These are phyloP conservation scores for Lepus timidus DNA, from an alignment of 2,113 vertebrate species.

Conservation along the genomic window DNA sequence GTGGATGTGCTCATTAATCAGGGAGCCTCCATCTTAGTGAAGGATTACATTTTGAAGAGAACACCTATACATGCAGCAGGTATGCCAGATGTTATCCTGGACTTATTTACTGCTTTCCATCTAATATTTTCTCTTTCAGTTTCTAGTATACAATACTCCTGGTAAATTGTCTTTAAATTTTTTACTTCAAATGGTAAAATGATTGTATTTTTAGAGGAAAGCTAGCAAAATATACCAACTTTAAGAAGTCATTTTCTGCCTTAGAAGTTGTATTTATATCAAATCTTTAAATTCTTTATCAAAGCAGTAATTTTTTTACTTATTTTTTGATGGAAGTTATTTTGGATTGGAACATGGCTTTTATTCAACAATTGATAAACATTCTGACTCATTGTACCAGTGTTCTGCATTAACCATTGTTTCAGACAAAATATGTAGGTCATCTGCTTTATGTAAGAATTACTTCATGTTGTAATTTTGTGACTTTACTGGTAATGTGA, in stretches of 20 bases:
- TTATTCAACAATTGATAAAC: slow-evolving; percentile 10
- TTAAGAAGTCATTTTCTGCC: neutral
- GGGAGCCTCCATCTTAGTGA: slow-evolving; percentile 97
- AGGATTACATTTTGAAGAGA: slow-evolving; percentile 97
- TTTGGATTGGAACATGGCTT: slow-evolving; percentile 19
- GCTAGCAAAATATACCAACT: neutral
- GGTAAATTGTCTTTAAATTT: neutral
- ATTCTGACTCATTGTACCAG: slow-evolving; percentile 35
- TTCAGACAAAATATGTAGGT: neutral
- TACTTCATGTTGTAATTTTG: neutral
- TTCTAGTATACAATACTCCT: neutral
- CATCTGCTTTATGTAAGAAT: neutral
- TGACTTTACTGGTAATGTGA: neutral
- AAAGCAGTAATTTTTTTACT: neutral
- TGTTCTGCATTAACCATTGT: slow-evolving; percentile 35
- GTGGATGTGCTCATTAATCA: slow-evolving; percentile 98
- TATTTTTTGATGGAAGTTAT: slow-evolving; percentile 23
- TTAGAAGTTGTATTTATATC: slow-evolving; percentile 28
- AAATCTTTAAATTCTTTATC: slow-evolving; percentile 38
- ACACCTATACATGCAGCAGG: slow-evolving; percentile 98
- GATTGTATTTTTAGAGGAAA: slow-evolving; percentile 17
- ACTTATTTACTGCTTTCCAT: neutral
- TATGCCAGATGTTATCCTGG: slow-evolving; percentile 74
- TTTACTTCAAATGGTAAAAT: neutral
- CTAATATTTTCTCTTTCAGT: neutral